Percentiles rank a stretch among this genome's conserved stretches.
Evolutionary conservation across 2,113 vertebrate species (phyloP).

Genomic region (Channa argus): DNA sequence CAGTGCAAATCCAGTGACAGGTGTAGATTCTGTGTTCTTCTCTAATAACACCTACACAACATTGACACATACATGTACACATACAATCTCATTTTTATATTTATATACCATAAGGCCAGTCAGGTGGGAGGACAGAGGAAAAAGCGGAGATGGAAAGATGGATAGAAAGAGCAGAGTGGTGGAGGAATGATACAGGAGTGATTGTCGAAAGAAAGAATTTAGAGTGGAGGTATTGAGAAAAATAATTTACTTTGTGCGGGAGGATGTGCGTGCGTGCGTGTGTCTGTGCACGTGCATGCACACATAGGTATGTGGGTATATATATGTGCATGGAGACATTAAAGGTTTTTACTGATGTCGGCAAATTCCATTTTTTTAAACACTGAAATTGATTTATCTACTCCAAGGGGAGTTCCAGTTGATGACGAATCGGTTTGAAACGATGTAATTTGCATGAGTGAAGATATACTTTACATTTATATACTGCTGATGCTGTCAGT

Average conservation of each 20-base stretch:
- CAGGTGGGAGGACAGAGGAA: slow-evolving; percentile 29
- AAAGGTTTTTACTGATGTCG: slow-evolving; percentile 52
- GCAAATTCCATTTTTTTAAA: slow-evolving; percentile 55
- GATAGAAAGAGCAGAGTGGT: slow-evolving; percentile 47
- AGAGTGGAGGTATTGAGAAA: slow-evolving; percentile 1
- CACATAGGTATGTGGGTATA: slow-evolving; percentile 12
- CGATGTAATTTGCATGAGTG: slow-evolving; percentile 32
- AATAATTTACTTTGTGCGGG: slow-evolving; percentile 18
- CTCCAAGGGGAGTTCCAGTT: slow-evolving; percentile 10
- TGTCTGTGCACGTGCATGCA: too few relatives aligned
- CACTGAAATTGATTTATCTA: slow-evolving; percentile 45
- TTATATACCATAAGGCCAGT: slow-evolving; percentile 24
- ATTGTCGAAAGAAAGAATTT: slow-evolving; percentile 8
- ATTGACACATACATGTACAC: slow-evolving; percentile 4
- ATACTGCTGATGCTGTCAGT: slow-evolving; percentile 18
- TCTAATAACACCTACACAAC: slow-evolving; percentile 69
- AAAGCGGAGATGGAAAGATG: slow-evolving; percentile 29
- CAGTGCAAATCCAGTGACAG: slow-evolving; percentile 48
- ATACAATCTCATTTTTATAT: slow-evolving; percentile 11
- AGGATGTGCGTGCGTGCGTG: slow-evolving; percentile 5
- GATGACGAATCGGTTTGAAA: slow-evolving; percentile 34
- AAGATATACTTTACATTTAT: slow-evolving; percentile 3
- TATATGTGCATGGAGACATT: slow-evolving; percentile 37
- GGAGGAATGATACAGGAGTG: slow-evolving; percentile 2
- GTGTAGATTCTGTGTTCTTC: slow-evolving; percentile 51